Evolutionary conservation across 2,113 vertebrate genomes (phyloP), one percentile per base, ranked within the genome.

Genomic region (Tichodroma muraria): DNA sequence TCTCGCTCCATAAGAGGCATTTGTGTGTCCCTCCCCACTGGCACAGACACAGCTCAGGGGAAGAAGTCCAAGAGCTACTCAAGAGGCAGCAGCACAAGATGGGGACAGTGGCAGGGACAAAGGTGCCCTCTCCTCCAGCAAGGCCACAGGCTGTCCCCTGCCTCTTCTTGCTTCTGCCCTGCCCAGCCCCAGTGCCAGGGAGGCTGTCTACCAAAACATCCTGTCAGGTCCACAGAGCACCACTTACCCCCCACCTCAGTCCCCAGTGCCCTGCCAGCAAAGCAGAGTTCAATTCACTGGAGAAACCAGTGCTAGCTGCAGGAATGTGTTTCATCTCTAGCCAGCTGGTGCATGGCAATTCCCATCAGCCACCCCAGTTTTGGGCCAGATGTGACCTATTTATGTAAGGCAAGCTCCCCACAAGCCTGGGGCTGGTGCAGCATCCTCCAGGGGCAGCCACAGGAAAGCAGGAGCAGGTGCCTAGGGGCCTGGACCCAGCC

Each of bases 391-490:
- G 20, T 35, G 47, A 56, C 79, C 69, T 53, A 31, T 66, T 95
- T 92, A 65, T 8, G 4, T 15, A 59, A 63, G 27, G 18, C 3
- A 3, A 38, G 19, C 33, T 76, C 35, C n/a, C 15, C 5, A 2
- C 1, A 6, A 71, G 45, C 31, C 42, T 13, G 1, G 10, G 42
- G 28, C 14, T 2, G 0, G 25, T 4, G 1, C n/a, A 49, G 60
- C 42, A 13, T 24, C 20, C 2, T 4, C 1, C 23, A 31, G 17
- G 25, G 45, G 13, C 31, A 38, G 42, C 49, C 1, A 2, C 1
- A 6, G 64, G 21, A 68, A 33, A 66, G 42, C 17, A 31, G 70
- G 11, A 53, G 54, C 0, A 5, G 73, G 31, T 7, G 2, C n/a
- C 16, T 13, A n/a, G 24, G 70, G 30, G 11, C 19, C 40, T 56